phyloP scores from a whole-genome alignment of 2,113 vertebrate species.

The Henicopernis longicauda region DNA sequence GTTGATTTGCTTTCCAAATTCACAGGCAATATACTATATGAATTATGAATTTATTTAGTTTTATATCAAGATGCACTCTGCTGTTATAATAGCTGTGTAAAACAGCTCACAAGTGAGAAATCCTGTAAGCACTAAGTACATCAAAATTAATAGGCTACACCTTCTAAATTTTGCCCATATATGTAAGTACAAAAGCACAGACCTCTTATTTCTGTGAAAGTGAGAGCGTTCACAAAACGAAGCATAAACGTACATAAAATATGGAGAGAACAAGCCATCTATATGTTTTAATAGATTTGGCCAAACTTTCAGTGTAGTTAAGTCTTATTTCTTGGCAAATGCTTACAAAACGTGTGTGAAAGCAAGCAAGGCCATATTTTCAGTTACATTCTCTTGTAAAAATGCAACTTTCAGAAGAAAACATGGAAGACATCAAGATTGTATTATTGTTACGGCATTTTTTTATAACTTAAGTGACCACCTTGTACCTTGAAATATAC shows the following conservation, averaged over 20 bases:
- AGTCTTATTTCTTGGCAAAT: background rate
- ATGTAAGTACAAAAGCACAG: background rate
- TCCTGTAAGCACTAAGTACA: background rate
- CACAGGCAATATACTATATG: background rate
- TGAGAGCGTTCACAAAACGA: background rate
- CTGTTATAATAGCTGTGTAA: background rate
- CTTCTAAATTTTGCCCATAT: background rate
- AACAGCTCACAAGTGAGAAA: background rate
- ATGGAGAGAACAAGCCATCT: background rate
- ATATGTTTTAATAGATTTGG: background rate
- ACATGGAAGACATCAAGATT: background rate
- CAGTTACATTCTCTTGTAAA: background rate
- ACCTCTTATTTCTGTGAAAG: background rate
- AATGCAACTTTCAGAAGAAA: background rate
- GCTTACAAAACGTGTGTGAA: background rate
- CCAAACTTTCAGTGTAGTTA: background rate
- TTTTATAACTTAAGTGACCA: background rate
- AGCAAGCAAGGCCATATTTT: background rate
- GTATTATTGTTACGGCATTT: background rate
- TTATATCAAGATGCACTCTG: background rate
- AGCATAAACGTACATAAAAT: background rate
- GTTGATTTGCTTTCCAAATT: conserved; percentile 44
- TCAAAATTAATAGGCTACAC: background rate
- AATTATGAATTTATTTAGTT: conserved; percentile 24
- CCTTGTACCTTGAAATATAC: background rate